Conservation (phyloP, 2,888 invertebrate species). For the Callosobruchus maculatus region DNA sequence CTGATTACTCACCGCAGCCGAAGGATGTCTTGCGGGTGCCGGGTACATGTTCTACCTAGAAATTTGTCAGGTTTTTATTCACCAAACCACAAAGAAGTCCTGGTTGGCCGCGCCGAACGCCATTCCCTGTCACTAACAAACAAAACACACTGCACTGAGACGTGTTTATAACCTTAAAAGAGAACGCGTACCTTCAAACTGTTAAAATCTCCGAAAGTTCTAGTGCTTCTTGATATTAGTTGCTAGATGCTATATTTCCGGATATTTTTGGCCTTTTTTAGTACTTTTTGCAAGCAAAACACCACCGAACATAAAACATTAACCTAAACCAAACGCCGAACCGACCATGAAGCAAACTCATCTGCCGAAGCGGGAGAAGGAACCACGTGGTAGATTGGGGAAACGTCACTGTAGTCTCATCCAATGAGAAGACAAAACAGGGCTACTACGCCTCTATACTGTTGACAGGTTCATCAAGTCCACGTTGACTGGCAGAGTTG, state of each 20-base stretch:
- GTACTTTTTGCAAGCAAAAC: constrained; percentile 7
- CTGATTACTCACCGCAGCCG: constrained; percentile 64
- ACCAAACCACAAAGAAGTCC: neutral
- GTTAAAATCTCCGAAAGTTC: neutral
- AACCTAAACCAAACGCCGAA: constrained; percentile 18
- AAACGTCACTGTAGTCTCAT: constrained; percentile 34
- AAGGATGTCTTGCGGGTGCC: constrained; percentile 72
- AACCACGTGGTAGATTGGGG: constrained; percentile 44
- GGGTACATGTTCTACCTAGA: constrained; percentile 59
- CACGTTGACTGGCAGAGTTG: constrained; percentile 41
- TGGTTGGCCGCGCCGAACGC: neutral
- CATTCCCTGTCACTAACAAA: constrained; percentile 8
- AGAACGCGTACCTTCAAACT: neutral
- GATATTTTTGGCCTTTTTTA: constrained; percentile 4
- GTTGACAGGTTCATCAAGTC: constrained; percentile 39
- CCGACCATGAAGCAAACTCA: constrained; percentile 27
- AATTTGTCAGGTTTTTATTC: neutral
- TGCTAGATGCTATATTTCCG: neutral
- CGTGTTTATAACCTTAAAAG: constrained; percentile 19
- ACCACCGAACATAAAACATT: constrained; percentile 29
- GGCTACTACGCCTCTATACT: neutral
- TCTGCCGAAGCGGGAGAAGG: constrained; percentile 36
- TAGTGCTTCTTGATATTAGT: too few species aligned
- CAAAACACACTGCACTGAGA: constrained; percentile 9
- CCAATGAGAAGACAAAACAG: constrained; percentile 24